Percentiles rank a stretch among this genome's conserved stretches.
phyloP scores from a whole-genome alignment of 2,113 vertebrate species.

The Nerophis ophidion region DNA sequence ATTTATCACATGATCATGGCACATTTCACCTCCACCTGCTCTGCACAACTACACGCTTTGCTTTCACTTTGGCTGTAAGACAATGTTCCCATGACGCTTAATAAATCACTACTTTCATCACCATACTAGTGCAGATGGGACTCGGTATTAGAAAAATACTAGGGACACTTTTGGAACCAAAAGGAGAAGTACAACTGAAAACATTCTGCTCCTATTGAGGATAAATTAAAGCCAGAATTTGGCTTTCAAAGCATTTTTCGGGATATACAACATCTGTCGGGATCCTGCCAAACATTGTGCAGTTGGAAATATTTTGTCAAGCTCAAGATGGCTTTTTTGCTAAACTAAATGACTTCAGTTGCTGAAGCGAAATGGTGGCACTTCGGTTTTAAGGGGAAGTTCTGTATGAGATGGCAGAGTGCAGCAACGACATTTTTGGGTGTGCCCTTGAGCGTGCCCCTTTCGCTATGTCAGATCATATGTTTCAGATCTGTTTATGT shows the following conservation, averaged over 20 bases:
- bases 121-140: background rate
- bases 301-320: background rate
- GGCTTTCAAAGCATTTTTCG: constrained; percentile 12
- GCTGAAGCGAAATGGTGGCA: constrained; percentile 30
- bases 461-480: constrained; percentile 63
- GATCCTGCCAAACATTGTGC: constrained; percentile 25
- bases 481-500: constrained; percentile 67
- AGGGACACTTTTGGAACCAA: constrained; percentile 9
- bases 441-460: constrained; percentile 64
- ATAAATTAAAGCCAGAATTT: constrained; percentile 39
- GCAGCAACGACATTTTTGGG: constrained; percentile 51
- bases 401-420: constrained; percentile 47
- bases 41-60: background rate
- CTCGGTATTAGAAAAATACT: background rate
- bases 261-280: constrained; percentile 22
- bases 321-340: background rate
- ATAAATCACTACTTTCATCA: constrained; percentile 9
- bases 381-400: constrained; percentile 36
- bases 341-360: constrained; percentile 2
- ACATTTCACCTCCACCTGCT: constrained; percentile 1
- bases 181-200: constrained; percentile 13
- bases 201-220: constrained; percentile 10
- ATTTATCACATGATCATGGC: constrained; percentile 10
- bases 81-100: constrained; percentile 14
- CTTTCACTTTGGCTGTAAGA: constrained; percentile 11